Base-by-base conservation (phyloP, 53 echinoderm and acorn worm species). In the Echinarachnius parma region DNA sequence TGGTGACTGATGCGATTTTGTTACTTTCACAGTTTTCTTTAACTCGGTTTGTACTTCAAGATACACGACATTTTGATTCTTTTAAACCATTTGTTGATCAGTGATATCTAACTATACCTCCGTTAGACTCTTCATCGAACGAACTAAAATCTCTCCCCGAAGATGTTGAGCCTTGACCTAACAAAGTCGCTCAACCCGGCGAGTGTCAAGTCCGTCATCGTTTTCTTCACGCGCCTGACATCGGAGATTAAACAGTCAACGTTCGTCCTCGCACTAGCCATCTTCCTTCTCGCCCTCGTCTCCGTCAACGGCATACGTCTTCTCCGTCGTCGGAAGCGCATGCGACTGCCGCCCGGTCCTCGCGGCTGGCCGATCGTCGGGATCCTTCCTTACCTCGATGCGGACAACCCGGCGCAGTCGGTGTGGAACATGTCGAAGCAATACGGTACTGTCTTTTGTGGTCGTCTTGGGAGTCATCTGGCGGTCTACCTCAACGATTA, bases 311-410 rank as follows among this genome's bases (percentile, higher is more conserved):
- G 11, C 53, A 26, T 25, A 53, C 0, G 30, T 16, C 42, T 7
- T 9, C 42, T 7, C 13, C 46, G 65, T 9, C 31, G 68, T 10
- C 42, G 74, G 9, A 34, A 42, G 25, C 68, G 55, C 20, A 30
- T 44, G 7, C 57, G 36, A 50, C 61, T 86, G 31, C 87, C 87
- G 2, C 87, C 87, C 21, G 87, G 87, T 49, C 87, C 87, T 5
- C 48, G 68, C 55, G 87, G 87, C 20, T 82, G 76, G 81, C 87
- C 87, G 19, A 30, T 86, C 19, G 9, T 86, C 15, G 87, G 87
- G 16, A 81, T 81, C 37, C 63, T 86, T n/a, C 87, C 87, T 11
- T 77, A 61, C 57, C 56, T 86, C 25, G 87, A 64, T 50, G 33
- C 49, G 28, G 53, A 64, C 1, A 50, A 55, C 24, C 81, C 82